These are phyloP conservation scores for Tetrapedia diversipes DNA, from an alignment of 2,888 invertebrate species.

Conservation along the genomic window DNA sequence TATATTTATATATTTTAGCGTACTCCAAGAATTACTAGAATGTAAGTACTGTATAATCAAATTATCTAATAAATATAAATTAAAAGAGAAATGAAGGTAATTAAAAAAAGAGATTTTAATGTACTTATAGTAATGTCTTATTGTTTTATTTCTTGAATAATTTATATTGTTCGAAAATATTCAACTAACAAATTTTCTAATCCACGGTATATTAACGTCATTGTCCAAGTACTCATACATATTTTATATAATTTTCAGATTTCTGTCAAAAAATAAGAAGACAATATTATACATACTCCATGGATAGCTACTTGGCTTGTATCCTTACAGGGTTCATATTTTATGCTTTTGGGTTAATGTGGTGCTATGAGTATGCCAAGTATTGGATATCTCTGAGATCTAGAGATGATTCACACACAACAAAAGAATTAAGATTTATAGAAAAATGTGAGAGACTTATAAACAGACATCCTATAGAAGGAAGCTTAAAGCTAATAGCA, in stretches of 20 bases:
- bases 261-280: background rate
- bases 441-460: slow-evolving; percentile 69
- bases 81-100: too few species aligned
- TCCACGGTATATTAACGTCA: background rate
- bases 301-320: slow-evolving; percentile 71
- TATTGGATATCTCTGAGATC: slow-evolving; percentile 69
- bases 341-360: slow-evolving; percentile 77
- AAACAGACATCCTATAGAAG: slow-evolving; percentile 75
- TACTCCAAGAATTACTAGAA: too few species aligned
- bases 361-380: slow-evolving; percentile 79
- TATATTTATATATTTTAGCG: too few species aligned
- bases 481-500: slow-evolving; percentile 76
- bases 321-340: slow-evolving; percentile 77
- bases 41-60: too few species aligned
- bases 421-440: slow-evolving; percentile 63
- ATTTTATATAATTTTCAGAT: slow-evolving; percentile 14
- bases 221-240: background rate
- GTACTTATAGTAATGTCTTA: background rate
- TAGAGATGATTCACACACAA: slow-evolving; percentile 54
- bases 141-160: background rate
- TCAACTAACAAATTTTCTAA: background rate
- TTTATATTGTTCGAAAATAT: background rate
- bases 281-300: slow-evolving; percentile 46
- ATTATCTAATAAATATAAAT: too few species aligned
- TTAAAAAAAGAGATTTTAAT: too few species aligned